Base-by-base conservation (phyloP, 2,888 invertebrate genomes). In the Tetragnatha montana region DNA sequence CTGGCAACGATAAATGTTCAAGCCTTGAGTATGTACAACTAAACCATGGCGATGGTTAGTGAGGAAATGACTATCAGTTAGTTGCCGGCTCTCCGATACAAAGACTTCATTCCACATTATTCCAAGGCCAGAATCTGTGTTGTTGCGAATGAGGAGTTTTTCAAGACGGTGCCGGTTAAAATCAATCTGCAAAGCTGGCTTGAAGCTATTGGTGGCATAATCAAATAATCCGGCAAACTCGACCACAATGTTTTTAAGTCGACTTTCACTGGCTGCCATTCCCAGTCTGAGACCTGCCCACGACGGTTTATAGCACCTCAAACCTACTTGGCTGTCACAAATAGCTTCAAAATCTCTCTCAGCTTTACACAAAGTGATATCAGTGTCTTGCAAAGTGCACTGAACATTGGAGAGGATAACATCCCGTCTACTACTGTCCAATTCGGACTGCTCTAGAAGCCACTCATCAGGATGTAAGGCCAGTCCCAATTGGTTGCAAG, bases 261-360 rank as follows among this genome's bases (percentile, higher is more conserved):
- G 97, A 22, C 97, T 96, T 92, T 97, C 95, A 93, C 97, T 97
- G 0, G 98, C 96, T 84, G 98, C 94, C 86, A 97, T 97, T 71
- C 98, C 97, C 92, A 98, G 96, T 92, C 98, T 95, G 0, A 99
- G 94, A 0, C 99, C 99, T 0, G 98, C 98, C 99, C 99, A 99
- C 68, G 97, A 97, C 0, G 97, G 96, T 92, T 97, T 96, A 92
- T 97, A 97, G 93, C 98, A 98, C 91, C 97, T 95, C 69, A 98
- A 95, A 0, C 98, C 97, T 14, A 98, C 98, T 93, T 98, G 96
- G 92, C 97, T 97, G 0, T 95, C 95, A 93, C 98, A 98, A 0
- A 97, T 97, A 93, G 97, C 96, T 94, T 98, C 97, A 93, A 98
- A 97, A 91, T 97, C 96, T 4, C 7, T 83, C 95, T 94, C 96